phyloP scores from a whole-genome alignment of 1,140 invertebrate species.

The Neodiprion fabricii region DNA sequence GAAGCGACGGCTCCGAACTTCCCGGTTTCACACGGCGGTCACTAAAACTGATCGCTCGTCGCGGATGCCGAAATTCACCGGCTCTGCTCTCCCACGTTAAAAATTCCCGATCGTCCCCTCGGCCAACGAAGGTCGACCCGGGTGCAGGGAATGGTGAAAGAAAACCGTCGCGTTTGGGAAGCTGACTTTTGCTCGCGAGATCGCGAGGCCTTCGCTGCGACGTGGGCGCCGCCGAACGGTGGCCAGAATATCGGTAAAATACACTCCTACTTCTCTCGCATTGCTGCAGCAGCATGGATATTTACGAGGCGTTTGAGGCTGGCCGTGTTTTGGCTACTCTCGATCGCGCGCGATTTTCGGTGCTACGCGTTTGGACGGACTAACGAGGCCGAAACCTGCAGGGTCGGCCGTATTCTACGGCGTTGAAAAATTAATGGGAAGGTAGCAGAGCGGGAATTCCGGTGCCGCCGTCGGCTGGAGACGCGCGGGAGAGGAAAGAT shows the following conservation, averaged over 20 bases:
- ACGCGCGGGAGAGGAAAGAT: not conserved
- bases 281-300: constrained; percentile 17
- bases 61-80: too few relatives aligned
- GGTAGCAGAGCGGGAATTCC: not conserved
- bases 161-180: not conserved
- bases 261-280: too few relatives aligned
- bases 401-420: too few relatives aligned
- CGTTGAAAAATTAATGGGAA: not conserved
- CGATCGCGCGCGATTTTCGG: constrained; percentile 18
- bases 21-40: too few relatives aligned
- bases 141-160: not conserved
- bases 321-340: not conserved
- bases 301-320: constrained; percentile 25
- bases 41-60: too few relatives aligned
- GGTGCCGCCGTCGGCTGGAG: too few relatives aligned
- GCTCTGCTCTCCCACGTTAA: too few relatives aligned
- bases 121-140: too few relatives aligned
- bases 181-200: too few relatives aligned
- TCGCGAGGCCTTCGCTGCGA: not conserved
- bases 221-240: constrained; percentile 28
- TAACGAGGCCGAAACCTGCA: too few relatives aligned
- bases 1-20: too few relatives aligned
- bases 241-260: constrained; percentile 23
- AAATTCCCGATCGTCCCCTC: too few relatives aligned
- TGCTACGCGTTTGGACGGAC: not conserved